Evolutionary conservation across 2,797 vertebrate genomes (phyloP).

Genomic region (Thripadectes ignobilis): DNA sequence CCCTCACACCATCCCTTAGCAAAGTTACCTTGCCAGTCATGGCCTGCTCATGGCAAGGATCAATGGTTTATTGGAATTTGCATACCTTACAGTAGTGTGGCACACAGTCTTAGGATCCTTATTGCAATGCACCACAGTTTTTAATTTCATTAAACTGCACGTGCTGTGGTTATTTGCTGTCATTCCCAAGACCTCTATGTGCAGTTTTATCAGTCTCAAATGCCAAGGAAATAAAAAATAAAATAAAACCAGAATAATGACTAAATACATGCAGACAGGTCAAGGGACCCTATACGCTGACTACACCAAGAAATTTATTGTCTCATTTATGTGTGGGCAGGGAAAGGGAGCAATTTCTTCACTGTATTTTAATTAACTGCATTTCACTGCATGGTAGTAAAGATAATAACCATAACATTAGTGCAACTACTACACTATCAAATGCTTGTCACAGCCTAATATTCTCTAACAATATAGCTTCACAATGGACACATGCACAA

Average conservation of each 20-base stretch:
- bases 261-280: slow-evolving; percentile 47
- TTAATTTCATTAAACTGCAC: slow-evolving; percentile 43
- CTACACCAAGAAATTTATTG: slow-evolving; percentile 53
- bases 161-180: slow-evolving; percentile 3
- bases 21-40: slow-evolving; percentile 48
- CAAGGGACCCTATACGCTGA: slow-evolving; percentile 25
- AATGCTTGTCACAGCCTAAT: slow-evolving; percentile 55
- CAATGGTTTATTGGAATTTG: slow-evolving; percentile 47
- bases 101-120: slow-evolving; percentile 1
- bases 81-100: background rate
- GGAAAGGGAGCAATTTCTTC: slow-evolving; percentile 31
- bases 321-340: slow-evolving; percentile 19
- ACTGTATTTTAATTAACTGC: slow-evolving; percentile 70
- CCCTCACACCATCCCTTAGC: background rate
- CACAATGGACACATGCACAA: slow-evolving; percentile 25
- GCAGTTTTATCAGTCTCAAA: slow-evolving; percentile 41
- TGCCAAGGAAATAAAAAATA: slow-evolving; percentile 18
- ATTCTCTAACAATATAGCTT: slow-evolving; percentile 48
- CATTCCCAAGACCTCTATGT: slow-evolving; percentile 2
- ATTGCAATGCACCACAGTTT: background rate
- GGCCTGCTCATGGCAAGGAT: slow-evolving; percentile 20
- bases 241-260: slow-evolving; percentile 19
- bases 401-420: slow-evolving; percentile 67
- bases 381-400: slow-evolving; percentile 47
- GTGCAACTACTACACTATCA: slow-evolving; percentile 33